Percentiles rank a stretch among this genome's conserved stretches.
Evolutionary conservation across 1,140 invertebrate genomes (phyloP).

Genomic region (Parasteatoda tepidariorum): DNA sequence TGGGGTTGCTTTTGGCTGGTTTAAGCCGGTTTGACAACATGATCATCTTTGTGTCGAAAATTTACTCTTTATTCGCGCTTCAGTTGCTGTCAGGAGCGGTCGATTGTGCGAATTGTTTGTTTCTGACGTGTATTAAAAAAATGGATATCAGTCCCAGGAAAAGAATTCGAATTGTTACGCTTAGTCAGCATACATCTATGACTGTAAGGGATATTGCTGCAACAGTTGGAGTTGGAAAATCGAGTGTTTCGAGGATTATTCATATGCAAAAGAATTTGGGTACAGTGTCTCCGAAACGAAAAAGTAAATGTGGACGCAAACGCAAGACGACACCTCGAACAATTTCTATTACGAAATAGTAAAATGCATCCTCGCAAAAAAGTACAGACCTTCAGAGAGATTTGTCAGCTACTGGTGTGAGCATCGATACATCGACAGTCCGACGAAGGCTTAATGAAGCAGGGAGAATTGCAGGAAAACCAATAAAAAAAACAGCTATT

Average conservation of each 20-base stretch:
- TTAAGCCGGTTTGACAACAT: no score
- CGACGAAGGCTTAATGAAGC: background rate
- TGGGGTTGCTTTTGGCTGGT: no score
- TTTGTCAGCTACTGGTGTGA: background rate
- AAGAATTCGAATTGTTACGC: background rate
- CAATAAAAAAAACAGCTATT: background rate
- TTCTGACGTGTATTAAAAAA: background rate
- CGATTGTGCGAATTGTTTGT: background rate
- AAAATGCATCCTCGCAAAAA: background rate
- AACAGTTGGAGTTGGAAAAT: constrained; percentile 5
- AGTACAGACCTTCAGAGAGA: constrained; percentile 6
- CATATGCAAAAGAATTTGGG: no score
- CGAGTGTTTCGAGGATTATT: constrained; percentile 2
- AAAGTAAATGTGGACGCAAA: background rate
- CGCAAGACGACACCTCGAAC: background rate
- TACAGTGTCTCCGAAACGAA: background rate
- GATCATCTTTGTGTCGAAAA: no score
- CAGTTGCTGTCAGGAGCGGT: background rate
- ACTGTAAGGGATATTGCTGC: constrained; percentile 4
- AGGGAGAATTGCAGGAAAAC: background rate
- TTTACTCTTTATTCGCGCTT: no score
- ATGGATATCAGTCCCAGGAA: constrained; percentile 4
- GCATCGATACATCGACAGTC: background rate
- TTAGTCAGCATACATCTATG: constrained; percentile 12
- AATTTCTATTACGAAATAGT: background rate